A percentile compares a stretch with the other conserved stretches of the same genome.
phyloP scores from a whole-genome alignment of 2,113 vertebrate species.

The Naja naja region DNA sequence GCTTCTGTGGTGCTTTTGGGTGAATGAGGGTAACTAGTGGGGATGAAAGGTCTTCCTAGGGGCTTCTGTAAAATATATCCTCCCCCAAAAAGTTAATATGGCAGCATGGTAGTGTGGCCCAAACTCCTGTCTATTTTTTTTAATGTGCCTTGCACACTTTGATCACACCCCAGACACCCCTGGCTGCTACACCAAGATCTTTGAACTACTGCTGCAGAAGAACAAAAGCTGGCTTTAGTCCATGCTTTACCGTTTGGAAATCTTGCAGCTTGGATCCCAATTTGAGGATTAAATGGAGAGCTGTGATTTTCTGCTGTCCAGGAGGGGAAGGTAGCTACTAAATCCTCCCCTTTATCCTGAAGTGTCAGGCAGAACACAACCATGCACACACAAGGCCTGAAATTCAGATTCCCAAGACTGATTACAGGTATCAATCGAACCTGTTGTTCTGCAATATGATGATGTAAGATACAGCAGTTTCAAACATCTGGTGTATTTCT shows the following conservation, averaged over 20 bases:
- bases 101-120: background rate
- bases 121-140: background rate
- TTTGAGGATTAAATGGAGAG: background rate
- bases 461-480: background rate
- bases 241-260: background rate
- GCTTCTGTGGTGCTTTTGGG: background rate
- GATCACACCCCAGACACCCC: background rate
- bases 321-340: background rate
- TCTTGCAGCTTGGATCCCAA: background rate
- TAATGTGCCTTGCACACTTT: background rate
- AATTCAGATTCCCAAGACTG: background rate
- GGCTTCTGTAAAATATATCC: background rate
- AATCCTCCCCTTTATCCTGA: background rate
- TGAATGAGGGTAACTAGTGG: too few relatives aligned
- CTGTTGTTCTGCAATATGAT: background rate
- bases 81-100: background rate
- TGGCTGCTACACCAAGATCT: background rate
- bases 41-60: background rate
- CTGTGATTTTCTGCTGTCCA: background rate
- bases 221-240: background rate
- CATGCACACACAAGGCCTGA: background rate
- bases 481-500: background rate
- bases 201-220: background rate
- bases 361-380: too few relatives aligned
- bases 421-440: background rate